These are phyloP conservation scores for Sterna hirundo DNA, from an alignment of 2,113 vertebrate species.

Conservation along the genomic window DNA sequence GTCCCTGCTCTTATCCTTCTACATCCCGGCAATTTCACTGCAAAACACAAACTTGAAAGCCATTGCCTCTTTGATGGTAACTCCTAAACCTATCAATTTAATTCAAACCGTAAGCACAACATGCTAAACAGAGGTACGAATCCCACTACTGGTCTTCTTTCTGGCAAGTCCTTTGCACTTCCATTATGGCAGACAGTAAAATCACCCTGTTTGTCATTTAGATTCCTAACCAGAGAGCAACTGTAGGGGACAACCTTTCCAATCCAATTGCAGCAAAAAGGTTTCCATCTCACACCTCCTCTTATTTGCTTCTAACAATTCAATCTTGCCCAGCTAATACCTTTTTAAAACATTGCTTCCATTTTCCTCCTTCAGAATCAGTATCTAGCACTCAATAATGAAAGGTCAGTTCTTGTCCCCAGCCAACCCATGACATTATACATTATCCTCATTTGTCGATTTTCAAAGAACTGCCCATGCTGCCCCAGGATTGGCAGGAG, in stretches of 20 bases:
- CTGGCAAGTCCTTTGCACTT: background rate
- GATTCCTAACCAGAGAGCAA: background rate
- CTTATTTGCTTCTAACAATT: background rate
- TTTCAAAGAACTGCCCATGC: background rate
- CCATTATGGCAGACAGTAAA: background rate
- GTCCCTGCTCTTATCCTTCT: background rate
- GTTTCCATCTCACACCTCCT: background rate
- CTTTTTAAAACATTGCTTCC: background rate
- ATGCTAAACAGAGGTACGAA: background rate
- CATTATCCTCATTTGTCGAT: background rate
- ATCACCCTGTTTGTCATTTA: background rate
- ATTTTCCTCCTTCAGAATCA: background rate
- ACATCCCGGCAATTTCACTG: background rate
- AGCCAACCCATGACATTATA: background rate
- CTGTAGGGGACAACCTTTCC: background rate
- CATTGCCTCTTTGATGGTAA: background rate
- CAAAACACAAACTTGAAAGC: background rate
- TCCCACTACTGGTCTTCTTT: background rate
- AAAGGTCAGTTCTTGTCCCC: background rate
- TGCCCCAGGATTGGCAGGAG: background rate
- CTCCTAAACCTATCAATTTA: background rate
- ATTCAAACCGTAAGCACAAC: background rate
- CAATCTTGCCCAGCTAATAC: background rate
- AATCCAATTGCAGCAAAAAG: background rate
- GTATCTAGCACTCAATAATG: background rate